Conservation (phyloP, 2,113 vertebrate genomes). For the Heterotis niloticus region DNA sequence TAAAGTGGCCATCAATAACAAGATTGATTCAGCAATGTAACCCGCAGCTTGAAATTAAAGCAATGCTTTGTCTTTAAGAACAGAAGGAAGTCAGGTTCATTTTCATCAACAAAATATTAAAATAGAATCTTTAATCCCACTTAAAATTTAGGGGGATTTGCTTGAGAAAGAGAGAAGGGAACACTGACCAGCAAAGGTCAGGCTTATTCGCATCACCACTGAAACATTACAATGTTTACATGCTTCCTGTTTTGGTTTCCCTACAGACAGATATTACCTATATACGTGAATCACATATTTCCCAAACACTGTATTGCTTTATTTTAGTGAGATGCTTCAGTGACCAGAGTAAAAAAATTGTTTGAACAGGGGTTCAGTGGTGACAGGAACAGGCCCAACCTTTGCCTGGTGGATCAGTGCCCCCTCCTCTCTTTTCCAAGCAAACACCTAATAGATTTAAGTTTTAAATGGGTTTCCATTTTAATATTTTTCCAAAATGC, state of each 20-base stretch:
- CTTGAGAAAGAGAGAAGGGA: background rate
- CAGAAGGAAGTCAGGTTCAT: too few relatives aligned
- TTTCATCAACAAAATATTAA: background rate
- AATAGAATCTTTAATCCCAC: background rate
- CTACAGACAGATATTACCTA: background rate
- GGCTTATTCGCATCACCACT: background rate
- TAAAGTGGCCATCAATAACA: too few relatives aligned
- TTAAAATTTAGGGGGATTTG: background rate
- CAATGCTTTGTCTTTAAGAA: background rate
- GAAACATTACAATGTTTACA: background rate
- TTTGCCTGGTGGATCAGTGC: too few relatives aligned
- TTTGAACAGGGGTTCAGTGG: too few relatives aligned
- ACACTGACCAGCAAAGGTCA: background rate
- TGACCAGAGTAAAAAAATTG: background rate
- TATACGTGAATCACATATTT: background rate
- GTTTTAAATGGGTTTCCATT: too few relatives aligned
- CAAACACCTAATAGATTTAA: too few relatives aligned
- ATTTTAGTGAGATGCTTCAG: background rate
- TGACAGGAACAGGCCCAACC: too few relatives aligned
- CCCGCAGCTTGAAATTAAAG: too few relatives aligned
- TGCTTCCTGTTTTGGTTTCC: background rate
- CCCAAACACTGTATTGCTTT: background rate
- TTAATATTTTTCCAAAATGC: too few relatives aligned
- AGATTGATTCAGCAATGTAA: too few relatives aligned
- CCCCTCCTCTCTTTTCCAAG: too few relatives aligned